Percentiles rank a stretch among this genome's conserved stretches.
Evolutionary conservation across 2,113 vertebrate species (phyloP).

Genomic region (Panurus biarmicus): DNA sequence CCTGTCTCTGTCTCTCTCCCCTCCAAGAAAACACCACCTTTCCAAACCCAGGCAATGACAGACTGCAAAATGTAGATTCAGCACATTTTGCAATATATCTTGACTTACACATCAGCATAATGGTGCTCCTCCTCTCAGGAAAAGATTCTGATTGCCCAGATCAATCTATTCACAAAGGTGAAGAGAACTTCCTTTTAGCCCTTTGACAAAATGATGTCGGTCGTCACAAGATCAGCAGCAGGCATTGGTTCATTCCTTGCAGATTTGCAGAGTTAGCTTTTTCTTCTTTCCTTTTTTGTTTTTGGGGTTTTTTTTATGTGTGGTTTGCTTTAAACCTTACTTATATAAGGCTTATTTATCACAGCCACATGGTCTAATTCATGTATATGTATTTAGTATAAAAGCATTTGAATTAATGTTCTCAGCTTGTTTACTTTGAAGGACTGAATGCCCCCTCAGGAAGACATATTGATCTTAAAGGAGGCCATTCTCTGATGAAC

Average conservation of each 20-base stretch:
- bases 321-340: neutral
- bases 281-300: too few species aligned
- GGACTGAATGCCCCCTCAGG: slow-evolving; percentile 45
- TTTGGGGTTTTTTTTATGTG: neutral
- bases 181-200: slow-evolving; percentile 11
- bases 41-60: neutral
- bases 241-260: neutral
- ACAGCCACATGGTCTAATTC: neutral
- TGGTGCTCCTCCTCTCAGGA: neutral
- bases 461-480: slow-evolving; percentile 61
- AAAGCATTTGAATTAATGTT: slow-evolving; percentile 56
- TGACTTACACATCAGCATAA: neutral
- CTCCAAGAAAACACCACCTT: neutral
- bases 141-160: neutral
- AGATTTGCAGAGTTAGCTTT: neutral
- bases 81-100: slow-evolving; percentile 1
- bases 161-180: slow-evolving; percentile 34
- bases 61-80: neutral
- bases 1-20: neutral
- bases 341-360: slow-evolving; percentile 39
- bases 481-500: slow-evolving; percentile 57
- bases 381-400: slow-evolving; percentile 49
- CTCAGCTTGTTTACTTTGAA: slow-evolving; percentile 64
- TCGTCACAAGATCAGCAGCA: neutral
- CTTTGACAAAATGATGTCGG: slow-evolving; percentile 21